Base-by-base conservation (phyloP, 2,888 invertebrate species). In the Leptarthrus brevirostris region DNA sequence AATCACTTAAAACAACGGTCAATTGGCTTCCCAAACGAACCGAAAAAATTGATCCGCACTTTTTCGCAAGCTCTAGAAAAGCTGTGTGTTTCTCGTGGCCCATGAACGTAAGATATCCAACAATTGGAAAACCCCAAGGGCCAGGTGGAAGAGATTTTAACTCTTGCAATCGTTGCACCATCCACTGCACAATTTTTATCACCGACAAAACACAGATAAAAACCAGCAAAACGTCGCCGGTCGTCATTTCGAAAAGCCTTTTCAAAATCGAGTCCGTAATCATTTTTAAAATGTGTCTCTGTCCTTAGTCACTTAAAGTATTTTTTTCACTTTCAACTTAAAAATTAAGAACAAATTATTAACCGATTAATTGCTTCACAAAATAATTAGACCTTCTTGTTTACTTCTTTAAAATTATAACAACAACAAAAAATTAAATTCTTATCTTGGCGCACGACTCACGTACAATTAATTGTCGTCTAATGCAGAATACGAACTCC, bases 1-100 rank as follows among this genome's bases (percentile, higher is more conserved):
- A 92, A 86, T 96, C 95, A 86, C 93, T 93, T 79, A 96, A 87
- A 73, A 96, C 94, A 70, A 96, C 92, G 8, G 93, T 91, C 75
- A 94, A 87, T 82, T 95, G 93, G 78, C 90, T 91, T 73, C 96
- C 96, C 64, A 96, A 88, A 49, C 91, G 87, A 6, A 94, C 90
- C 73, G 93, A 93, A 86, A 95, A 94, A 76, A 96, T 87, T 6
- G 91, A 87, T 6, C 96, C 96, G 84, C 94, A 95, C 80, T 88
- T 90, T 77, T 90, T 88, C 49, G 93, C 90, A 80, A 96, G 86
- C 80, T 92, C 89, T 81, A 91, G 88, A 86, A 93, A 93, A 73
- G 91, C 90, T 72, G 93, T 88, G 85, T 96, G 95, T 61, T 92
- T 89, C 77, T 88, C 86, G 79, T 88, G 89, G 78, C 91, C 92